These are phyloP conservation scores for Saguinus imperator DNA, from an alignment of 2,113 vertebrate genomes.

Conservation along the genomic window DNA sequence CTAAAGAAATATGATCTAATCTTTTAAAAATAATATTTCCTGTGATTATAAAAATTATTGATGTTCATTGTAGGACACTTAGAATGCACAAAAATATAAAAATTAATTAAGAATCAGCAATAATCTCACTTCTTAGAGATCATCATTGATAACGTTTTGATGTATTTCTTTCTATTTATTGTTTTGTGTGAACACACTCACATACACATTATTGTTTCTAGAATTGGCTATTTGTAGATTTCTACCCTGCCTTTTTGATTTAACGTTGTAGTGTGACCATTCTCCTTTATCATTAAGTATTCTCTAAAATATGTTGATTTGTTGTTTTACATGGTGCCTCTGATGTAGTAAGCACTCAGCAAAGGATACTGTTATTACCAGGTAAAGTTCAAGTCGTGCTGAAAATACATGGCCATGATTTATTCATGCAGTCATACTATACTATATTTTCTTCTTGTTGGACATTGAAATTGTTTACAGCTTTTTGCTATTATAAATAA, in stretches of 20 bases:
- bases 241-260: neutral
- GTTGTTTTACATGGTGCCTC: neutral
- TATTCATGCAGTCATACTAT: neutral
- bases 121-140: neutral
- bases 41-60: neutral
- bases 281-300: neutral
- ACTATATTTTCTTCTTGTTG: neutral
- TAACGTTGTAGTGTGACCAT: neutral
- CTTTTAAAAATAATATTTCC: conserved; percentile 10
- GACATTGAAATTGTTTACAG: neutral
- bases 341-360: neutral
- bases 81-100: neutral
- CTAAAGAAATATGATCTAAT: neutral
- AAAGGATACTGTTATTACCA: neutral
- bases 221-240: neutral
- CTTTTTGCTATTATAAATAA: neutral
- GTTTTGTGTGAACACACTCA: neutral
- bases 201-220: neutral
- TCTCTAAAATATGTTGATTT: neutral
- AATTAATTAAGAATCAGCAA: neutral
- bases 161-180: neutral
- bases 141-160: conserved; percentile 25
- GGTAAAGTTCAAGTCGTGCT: neutral
- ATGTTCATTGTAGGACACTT: neutral
- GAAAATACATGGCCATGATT: neutral